These are phyloP conservation scores for Campaea margaritaria DNA, from an alignment of 2,888 invertebrate species.

Conservation along the genomic window DNA sequence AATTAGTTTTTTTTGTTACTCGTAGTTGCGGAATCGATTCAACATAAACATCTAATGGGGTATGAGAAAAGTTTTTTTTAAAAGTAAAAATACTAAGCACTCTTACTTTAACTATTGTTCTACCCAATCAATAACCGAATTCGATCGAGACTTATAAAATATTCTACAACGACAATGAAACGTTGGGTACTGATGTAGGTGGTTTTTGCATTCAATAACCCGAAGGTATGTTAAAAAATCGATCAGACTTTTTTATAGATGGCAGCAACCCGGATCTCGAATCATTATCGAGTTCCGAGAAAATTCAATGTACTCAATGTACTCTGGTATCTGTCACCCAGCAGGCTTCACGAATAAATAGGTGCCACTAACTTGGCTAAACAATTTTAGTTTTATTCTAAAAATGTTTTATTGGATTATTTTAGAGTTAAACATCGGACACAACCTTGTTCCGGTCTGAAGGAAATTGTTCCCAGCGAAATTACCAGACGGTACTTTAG, in stretches of 20 bases:
- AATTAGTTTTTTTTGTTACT: no score
- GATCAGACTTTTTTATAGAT: constrained; percentile 33
- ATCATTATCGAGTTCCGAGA: constrained; percentile 35
- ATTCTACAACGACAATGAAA: constrained; percentile 14
- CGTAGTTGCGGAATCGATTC: no score
- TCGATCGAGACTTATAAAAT: constrained; percentile 4
- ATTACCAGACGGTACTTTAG: no score
- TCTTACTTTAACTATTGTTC: no score
- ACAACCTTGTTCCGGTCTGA: no score
- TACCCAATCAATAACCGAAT: background rate
- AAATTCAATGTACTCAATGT: constrained; percentile 21
- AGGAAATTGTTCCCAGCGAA: no score
- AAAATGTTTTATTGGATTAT: no score
- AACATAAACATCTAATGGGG: no score
- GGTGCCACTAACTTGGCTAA: background rate
- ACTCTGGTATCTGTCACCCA: constrained; percentile 22
- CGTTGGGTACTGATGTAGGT: constrained; percentile 19
- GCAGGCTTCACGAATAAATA: constrained; percentile 16
- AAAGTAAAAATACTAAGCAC: no score
- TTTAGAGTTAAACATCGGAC: no score
- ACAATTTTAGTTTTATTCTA: no score
- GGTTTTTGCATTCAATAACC: constrained; percentile 31
- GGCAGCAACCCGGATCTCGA: constrained; percentile 37
- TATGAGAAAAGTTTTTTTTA: no score
- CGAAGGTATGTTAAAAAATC: constrained; percentile 31